Evolutionary conservation across 2,113 vertebrate genomes (phyloP).

Genomic region (Trichechus manatus): DNA sequence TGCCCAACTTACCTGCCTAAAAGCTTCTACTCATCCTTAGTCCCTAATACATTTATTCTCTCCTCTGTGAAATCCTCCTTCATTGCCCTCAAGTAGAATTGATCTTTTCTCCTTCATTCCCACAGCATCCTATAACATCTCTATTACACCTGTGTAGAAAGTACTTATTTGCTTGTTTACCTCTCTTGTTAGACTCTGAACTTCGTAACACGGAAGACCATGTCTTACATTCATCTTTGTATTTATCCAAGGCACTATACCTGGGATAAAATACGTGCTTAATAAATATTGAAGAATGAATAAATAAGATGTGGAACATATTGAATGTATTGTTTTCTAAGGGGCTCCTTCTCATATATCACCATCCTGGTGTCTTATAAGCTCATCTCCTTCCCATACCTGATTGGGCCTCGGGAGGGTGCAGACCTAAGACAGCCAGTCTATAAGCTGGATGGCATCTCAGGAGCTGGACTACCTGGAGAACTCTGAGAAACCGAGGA

Average conservation of each 20-base stretch:
- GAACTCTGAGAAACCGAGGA: neutral
- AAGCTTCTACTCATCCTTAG: neutral
- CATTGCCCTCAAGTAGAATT: neutral
- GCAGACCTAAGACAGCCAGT: neutral
- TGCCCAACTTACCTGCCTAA: neutral
- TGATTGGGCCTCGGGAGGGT: neutral
- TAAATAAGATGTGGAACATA: conserved; percentile 4
- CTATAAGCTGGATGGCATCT: neutral
- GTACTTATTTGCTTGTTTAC: conserved; percentile 45
- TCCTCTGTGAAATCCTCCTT: neutral
- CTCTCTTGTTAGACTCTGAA: neutral
- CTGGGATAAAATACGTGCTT: conserved; percentile 42
- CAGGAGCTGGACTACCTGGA: neutral
- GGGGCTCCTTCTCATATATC: neutral
- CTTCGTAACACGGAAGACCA: neutral
- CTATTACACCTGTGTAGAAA: neutral
- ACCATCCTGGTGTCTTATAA: neutral
- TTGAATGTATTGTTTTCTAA: neutral
- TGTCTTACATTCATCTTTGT: conserved; percentile 15
- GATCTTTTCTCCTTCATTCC: neutral
- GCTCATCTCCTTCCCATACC: neutral
- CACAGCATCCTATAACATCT: neutral
- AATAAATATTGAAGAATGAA: conserved; percentile 62
- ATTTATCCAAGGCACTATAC: neutral
- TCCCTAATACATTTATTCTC: neutral